Conservation (phyloP, 1,140 invertebrate species). For the Calosoma granatense region DNA sequence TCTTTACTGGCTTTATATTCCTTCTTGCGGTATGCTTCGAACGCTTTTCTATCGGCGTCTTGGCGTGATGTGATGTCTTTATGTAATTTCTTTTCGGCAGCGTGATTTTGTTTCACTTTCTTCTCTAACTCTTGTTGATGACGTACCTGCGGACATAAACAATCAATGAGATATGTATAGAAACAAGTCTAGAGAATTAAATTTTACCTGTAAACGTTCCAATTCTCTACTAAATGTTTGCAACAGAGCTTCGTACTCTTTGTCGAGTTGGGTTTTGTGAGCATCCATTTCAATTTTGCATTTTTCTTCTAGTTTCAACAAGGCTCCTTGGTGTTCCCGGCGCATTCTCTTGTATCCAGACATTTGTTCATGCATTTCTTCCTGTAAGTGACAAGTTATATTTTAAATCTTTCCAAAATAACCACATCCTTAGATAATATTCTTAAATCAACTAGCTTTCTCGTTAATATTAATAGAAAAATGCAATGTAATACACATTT, state of each 20-base stretch:
- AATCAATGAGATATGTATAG: not conserved
- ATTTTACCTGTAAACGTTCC: conserved; percentile 75
- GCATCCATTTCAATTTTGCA: conserved; percentile 95
- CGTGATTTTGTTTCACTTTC: conserved; percentile 78
- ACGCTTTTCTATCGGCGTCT: conserved; percentile 77
- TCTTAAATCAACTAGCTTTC: too few species aligned
- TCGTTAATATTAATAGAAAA: too few species aligned
- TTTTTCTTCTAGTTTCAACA: conserved; percentile 84
- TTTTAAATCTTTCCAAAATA: too few species aligned
- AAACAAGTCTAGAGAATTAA: not conserved
- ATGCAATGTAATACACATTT: too few species aligned
- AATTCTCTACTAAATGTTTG: conserved; percentile 86
- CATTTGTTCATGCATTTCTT: conserved; percentile 99
- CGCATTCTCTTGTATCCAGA: conserved; percentile 97
- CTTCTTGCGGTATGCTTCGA: conserved; percentile 86
- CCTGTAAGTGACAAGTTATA: too few species aligned
- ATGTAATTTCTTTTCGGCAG: conserved; percentile 83
- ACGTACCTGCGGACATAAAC: conserved; percentile 41
- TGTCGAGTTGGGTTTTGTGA: conserved; percentile 89
- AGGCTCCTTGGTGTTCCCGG: conserved; percentile 90
- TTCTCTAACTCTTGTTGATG: conserved; percentile 86
- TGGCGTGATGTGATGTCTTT: conserved; percentile 87
- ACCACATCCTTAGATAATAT: too few species aligned
- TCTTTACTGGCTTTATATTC: conserved; percentile 99
- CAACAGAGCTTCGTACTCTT: conserved; percentile 90